These are phyloP conservation scores for Tylochromis polylepis DNA, from an alignment of 2,113 vertebrate species.

Conservation along the genomic window DNA sequence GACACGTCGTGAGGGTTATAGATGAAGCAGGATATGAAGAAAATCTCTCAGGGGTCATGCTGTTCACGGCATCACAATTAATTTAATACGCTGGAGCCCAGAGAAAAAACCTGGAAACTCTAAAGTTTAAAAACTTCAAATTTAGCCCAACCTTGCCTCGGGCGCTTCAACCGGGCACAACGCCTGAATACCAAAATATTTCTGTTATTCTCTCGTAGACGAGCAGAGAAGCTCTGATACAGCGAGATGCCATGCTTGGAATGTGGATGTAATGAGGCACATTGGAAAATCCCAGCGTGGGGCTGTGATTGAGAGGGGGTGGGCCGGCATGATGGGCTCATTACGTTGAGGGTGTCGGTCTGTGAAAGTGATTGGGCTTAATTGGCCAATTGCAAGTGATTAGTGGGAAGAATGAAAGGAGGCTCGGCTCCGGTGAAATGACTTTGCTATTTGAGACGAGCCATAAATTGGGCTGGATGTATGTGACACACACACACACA, in stretches of 20 bases:
- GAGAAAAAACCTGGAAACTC: not conserved
- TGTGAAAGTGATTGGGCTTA: slow-evolving; percentile 48
- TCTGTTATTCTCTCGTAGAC: not conserved
- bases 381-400: slow-evolving; percentile 44
- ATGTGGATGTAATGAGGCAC: slow-evolving; percentile 8
- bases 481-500: not conserved
- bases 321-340: not conserved
- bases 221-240: not conserved
- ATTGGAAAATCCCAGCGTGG: not conserved
- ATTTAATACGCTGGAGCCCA: not conserved
- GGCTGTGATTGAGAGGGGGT: not conserved
- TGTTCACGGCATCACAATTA: not conserved
- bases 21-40: not conserved
- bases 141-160: not conserved
- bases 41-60: not conserved
- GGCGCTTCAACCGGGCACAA: not conserved
- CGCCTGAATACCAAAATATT: not conserved
- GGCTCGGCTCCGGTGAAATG: not conserved
- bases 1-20: not conserved
- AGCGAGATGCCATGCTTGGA: not conserved
- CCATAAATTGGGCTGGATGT: not conserved
- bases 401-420: slow-evolving; percentile 21
- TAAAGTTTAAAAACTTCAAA: not conserved
- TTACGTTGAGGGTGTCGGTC: slow-evolving; percentile 22
- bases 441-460: slow-evolving; percentile 10